These are phyloP conservation scores for Blastobasis lacticolella DNA, from an alignment of 2,888 invertebrate genomes.

Conservation along the genomic window DNA sequence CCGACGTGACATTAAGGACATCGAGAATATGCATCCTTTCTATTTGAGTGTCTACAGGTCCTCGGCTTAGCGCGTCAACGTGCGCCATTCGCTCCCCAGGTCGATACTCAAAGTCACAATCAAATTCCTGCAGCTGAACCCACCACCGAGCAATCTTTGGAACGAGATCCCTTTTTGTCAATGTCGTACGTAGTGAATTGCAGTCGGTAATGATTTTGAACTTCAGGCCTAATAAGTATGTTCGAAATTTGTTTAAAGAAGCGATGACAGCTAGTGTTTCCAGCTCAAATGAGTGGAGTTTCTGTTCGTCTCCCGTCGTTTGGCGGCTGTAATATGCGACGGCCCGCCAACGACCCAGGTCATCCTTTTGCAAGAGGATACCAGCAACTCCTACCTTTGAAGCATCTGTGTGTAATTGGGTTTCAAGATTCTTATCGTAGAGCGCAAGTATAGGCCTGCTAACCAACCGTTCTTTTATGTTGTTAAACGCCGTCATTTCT, in stretches of 20 bases:
- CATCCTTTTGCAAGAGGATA: slow-evolving; percentile 19
- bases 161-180: slow-evolving; percentile 4
- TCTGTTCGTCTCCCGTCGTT: not conserved
- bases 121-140: slow-evolving; percentile 7
- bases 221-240: slow-evolving; percentile 1
- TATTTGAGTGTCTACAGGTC: not conserved
- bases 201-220: slow-evolving; percentile 8
- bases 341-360: slow-evolving; percentile 22
- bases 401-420: slow-evolving; percentile 30
- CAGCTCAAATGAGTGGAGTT: no score
- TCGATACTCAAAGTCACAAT: slow-evolving; percentile 4
- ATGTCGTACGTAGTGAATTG: slow-evolving; percentile 8
- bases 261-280: not conserved
- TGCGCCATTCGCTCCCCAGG: slow-evolving; percentile 6
- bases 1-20: not conserved
- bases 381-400: slow-evolving; percentile 23
- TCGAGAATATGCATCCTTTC: not conserved
- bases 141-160: slow-evolving; percentile 8
- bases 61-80: slow-evolving; percentile 7
- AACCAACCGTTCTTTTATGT: slow-evolving; percentile 15
- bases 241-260: slow-evolving; percentile 3
- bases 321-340: not conserved
- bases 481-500: slow-evolving; percentile 12
- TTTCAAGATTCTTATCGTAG: slow-evolving; percentile 14
- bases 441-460: slow-evolving; percentile 19